Evolutionary conservation across 1,140 invertebrate species (phyloP).

Genomic region (Calycopis cecrops): DNA sequence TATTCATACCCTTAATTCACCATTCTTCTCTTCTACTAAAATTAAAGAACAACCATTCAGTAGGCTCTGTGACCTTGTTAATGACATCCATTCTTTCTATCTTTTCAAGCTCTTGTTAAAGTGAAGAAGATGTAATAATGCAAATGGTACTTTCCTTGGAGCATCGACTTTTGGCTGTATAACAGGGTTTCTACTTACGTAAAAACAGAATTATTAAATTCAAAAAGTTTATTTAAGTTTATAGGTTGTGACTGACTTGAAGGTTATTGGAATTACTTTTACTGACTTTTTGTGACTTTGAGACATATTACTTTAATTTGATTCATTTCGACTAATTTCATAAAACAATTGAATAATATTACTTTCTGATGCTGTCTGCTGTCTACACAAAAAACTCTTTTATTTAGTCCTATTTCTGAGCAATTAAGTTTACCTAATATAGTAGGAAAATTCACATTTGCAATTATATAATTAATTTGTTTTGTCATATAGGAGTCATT

Average conservation of each 20-base stretch:
- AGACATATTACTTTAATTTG: too few relatives aligned
- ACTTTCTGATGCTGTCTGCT: too few relatives aligned
- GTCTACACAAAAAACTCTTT: too few relatives aligned
- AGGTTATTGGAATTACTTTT: constrained; percentile 14
- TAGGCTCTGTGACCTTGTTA: constrained; percentile 15
- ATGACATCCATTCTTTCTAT: constrained; percentile 10
- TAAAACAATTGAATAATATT: too few relatives aligned
- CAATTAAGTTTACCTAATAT: constrained; percentile 15
- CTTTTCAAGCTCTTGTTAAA: constrained; percentile 5
- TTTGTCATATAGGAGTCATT: constrained; percentile 18
- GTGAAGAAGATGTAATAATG: background rate
- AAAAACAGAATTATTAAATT: constrained; percentile 9
- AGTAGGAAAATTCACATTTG: constrained; percentile 23
- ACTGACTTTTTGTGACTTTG: constrained; percentile 19
- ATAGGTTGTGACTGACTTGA: constrained; percentile 18
- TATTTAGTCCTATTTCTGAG: too few relatives aligned
- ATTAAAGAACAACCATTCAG: constrained; percentile 19
- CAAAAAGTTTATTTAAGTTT: constrained; percentile 21
- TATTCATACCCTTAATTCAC: constrained; percentile 19
- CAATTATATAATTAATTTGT: constrained; percentile 21
- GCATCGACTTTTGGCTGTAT: constrained; percentile 6
- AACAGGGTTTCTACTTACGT: constrained; percentile 3
- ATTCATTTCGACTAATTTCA: too few relatives aligned
- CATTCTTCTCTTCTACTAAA: constrained; percentile 16
- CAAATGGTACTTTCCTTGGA: constrained; percentile 12